phyloP scores from a whole-genome alignment of 2,888 invertebrate species.

The Andrena hattorfiana region DNA sequence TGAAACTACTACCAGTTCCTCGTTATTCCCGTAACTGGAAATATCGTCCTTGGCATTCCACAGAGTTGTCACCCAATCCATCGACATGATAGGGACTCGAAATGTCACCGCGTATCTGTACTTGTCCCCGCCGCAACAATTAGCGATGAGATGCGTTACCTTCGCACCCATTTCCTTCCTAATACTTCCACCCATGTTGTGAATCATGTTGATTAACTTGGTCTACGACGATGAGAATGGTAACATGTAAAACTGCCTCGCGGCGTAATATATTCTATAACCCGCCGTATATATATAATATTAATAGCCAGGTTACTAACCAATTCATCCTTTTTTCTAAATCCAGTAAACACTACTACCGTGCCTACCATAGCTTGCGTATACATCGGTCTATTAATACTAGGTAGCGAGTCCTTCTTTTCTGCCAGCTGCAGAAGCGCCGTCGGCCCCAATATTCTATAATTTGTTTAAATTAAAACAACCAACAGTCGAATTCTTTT shows the following conservation, averaged over 20 bases:
- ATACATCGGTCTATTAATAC: conserved; percentile 93
- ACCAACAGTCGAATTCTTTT: conserved; percentile 64
- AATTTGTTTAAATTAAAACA: conserved; percentile 25
- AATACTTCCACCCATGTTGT: conserved; percentile 98
- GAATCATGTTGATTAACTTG: conserved; percentile 94
- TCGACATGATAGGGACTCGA: conserved; percentile 94
- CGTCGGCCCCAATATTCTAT: conserved; percentile 92
- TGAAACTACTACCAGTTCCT: conserved; percentile 87
- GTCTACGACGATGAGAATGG: conserved; percentile 87
- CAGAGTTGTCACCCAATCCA: conserved; percentile 94
- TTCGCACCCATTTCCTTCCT: conserved; percentile 95
- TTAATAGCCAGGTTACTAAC: conserved; percentile 86
- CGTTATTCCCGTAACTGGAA: conserved; percentile 90
- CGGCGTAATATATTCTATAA: neutral
- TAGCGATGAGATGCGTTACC: conserved; percentile 97
- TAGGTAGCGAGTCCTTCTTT: conserved; percentile 90
- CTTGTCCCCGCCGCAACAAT: conserved; percentile 95
- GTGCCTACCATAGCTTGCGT: conserved; percentile 95
- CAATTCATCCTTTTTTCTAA: conserved; percentile 95
- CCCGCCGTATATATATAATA: neutral
- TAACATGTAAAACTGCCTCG: neutral
- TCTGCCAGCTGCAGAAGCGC: conserved; percentile 92
- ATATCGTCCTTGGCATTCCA: conserved; percentile 93
- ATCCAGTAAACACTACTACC: conserved; percentile 96
- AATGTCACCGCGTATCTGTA: conserved; percentile 97